Evolutionary conservation across 2,888 invertebrate genomes (phyloP).

Genomic region (Hemaris fuciformis): DNA sequence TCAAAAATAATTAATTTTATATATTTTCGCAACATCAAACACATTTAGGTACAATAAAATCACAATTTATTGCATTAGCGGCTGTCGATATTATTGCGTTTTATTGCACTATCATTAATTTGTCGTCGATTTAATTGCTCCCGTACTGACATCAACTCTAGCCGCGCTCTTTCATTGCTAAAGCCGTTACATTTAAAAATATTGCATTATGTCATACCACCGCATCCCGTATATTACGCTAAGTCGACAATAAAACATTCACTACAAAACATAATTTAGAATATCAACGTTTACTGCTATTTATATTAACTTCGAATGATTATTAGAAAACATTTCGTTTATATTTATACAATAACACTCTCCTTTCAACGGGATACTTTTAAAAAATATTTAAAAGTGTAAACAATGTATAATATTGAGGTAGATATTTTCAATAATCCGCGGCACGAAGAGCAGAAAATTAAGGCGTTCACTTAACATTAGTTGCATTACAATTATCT

Average conservation of each 20-base stretch:
- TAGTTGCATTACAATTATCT: neutral
- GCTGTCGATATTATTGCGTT: neutral
- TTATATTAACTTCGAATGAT: slow-evolving; percentile 15
- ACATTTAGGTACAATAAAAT: slow-evolving; percentile 7
- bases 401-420: neutral
- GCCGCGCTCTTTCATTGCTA: neutral
- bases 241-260: slow-evolving; percentile 63
- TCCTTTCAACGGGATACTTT: slow-evolving; percentile 59
- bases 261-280: slow-evolving; percentile 75
- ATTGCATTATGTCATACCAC: neutral
- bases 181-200: slow-evolving; percentile 1
- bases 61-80: slow-evolving; percentile 9
- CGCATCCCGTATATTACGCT: slow-evolving; percentile 9
- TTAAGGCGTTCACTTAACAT: neutral
- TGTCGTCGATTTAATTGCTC: neutral
- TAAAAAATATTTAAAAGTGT: slow-evolving; percentile 22
- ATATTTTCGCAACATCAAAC: slow-evolving; percentile 4
- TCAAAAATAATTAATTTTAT: slow-evolving; percentile 7
- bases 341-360: slow-evolving; percentile 50
- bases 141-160: neutral
- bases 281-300: slow-evolving; percentile 43
- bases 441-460: neutral
- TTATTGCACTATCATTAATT: neutral
- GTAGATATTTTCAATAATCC: neutral
- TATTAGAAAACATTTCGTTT: slow-evolving; percentile 24